Percentiles rank a stretch among this genome's conserved stretches.
These are phyloP conservation scores for Oceanites oceanicus DNA, from an alignment of 2,113 vertebrate genomes.

Conservation along the genomic window DNA sequence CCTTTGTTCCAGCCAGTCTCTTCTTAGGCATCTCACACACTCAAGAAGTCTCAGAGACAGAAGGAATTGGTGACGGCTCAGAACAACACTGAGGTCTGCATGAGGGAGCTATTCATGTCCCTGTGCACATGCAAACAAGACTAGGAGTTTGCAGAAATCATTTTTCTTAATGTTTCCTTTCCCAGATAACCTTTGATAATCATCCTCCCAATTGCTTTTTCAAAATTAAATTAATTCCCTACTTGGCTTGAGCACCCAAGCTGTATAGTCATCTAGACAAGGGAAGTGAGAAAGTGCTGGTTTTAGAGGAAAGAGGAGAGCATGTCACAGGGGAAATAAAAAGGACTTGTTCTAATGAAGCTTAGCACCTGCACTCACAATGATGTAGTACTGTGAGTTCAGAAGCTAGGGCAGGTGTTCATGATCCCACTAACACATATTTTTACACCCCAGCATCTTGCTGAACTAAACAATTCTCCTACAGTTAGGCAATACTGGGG, in stretches of 20 bases:
- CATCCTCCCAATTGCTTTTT: background rate
- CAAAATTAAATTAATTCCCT: conserved; percentile 19
- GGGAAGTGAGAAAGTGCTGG: background rate
- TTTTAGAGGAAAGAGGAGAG: background rate
- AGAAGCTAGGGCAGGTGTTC: background rate
- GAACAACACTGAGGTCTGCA: background rate
- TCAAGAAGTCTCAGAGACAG: background rate
- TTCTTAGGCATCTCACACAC: background rate
- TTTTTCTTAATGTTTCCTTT: background rate
- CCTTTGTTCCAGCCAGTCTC: background rate
- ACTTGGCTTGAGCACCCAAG: background rate
- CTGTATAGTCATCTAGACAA: background rate
- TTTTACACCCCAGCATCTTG: background rate
- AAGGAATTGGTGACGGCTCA: accelerated
- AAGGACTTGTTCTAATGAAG: background rate
- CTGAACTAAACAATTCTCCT: background rate
- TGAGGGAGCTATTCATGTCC: background rate
- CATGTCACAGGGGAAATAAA: background rate
- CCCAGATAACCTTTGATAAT: conserved; percentile 24
- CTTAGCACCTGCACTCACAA: background rate
- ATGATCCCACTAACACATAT: background rate
- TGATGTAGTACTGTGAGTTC: background rate
- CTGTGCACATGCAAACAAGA: background rate
- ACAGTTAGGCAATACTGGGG: background rate
- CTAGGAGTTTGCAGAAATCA: background rate